Conservation (phyloP, 2,797 vertebrate genomes). For the Acipenser transmontanus region DNA sequence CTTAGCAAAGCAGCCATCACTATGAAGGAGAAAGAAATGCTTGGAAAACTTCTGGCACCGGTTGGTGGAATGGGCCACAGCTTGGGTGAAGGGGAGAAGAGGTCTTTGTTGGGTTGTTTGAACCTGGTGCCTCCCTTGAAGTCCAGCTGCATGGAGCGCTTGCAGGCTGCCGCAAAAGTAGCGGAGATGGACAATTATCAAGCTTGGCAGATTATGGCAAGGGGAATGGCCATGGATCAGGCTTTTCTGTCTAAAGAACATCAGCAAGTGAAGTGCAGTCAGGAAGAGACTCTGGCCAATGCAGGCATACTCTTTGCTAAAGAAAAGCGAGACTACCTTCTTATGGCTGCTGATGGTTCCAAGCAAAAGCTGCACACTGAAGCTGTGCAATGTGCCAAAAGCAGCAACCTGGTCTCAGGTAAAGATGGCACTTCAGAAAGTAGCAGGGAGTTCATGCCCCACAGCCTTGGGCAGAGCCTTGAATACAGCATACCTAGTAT, state of each 20-base stretch:
- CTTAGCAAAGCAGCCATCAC: slow-evolving; percentile 84
- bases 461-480: slow-evolving; percentile 75
- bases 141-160: slow-evolving; percentile 94
- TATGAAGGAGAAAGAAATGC: slow-evolving; percentile 90
- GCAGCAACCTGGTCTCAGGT: slow-evolving; percentile 72
- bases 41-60: slow-evolving; percentile 88
- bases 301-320: slow-evolving; percentile 81
- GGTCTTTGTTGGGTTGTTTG: slow-evolving; percentile 89
- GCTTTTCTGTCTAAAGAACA: slow-evolving; percentile 93
- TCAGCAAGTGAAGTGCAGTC: slow-evolving; percentile 75
- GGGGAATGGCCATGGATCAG: slow-evolving; percentile 92
- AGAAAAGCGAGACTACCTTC: slow-evolving; percentile 90
- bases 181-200: slow-evolving; percentile 98
- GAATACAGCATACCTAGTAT: slow-evolving; percentile 78
- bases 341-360: slow-evolving; percentile 78
- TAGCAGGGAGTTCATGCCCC: slow-evolving; percentile 83
- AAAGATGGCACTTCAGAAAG: slow-evolving; percentile 88
- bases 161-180: slow-evolving; percentile 93
- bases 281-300: slow-evolving; percentile 79
- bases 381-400: slow-evolving; percentile 79
- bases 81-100: slow-evolving; percentile 86
- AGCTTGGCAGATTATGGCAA: slow-evolving; percentile 97
- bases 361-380: slow-evolving; percentile 91
- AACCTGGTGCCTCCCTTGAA: slow-evolving; percentile 94
- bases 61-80: slow-evolving; percentile 77